Conservation (phyloP, 2,797 vertebrate species). For the Denticeps clupeoides region DNA sequence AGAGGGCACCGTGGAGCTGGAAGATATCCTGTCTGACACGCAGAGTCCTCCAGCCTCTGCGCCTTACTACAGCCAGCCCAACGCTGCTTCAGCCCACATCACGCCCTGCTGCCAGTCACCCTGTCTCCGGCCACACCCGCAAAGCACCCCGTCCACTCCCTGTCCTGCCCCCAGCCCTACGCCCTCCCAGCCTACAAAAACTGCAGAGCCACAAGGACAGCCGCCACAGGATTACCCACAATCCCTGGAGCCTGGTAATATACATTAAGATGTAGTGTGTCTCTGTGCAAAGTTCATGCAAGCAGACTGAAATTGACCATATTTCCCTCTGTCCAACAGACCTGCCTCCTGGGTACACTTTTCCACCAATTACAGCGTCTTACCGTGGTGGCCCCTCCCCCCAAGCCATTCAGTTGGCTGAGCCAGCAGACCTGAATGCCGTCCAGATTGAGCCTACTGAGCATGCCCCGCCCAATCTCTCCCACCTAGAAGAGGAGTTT, state of each 20-base stretch:
- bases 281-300: background rate
- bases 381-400: conserved; percentile 66
- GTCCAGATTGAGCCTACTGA: conserved; percentile 72
- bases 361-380: conserved; percentile 59
- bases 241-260: conserved; percentile 74
- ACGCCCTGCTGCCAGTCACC: conserved; percentile 84
- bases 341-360: conserved; percentile 73
- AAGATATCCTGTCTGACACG: conserved; percentile 66
- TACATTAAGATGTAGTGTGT: background rate
- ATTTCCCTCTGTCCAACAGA: conserved; percentile 44
- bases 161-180: conserved; percentile 65
- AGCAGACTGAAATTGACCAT: background rate
- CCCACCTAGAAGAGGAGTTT: conserved; percentile 52
- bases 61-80: conserved; percentile 70
- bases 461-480: conserved; percentile 67
- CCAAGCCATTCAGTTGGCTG: conserved; percentile 61
- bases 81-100: conserved; percentile 58
- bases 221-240: conserved; percentile 64
- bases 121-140: conserved; percentile 60
- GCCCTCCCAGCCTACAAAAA: conserved; percentile 62
- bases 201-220: conserved; percentile 60
- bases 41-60: conserved; percentile 78
- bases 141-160: conserved; percentile 79
- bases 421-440: conserved; percentile 72
- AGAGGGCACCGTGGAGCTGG: conserved; percentile 66